Evolutionary conservation across 2,888 invertebrate genomes (phyloP).

Genomic region (Caenorhabditis sp.): DNA sequence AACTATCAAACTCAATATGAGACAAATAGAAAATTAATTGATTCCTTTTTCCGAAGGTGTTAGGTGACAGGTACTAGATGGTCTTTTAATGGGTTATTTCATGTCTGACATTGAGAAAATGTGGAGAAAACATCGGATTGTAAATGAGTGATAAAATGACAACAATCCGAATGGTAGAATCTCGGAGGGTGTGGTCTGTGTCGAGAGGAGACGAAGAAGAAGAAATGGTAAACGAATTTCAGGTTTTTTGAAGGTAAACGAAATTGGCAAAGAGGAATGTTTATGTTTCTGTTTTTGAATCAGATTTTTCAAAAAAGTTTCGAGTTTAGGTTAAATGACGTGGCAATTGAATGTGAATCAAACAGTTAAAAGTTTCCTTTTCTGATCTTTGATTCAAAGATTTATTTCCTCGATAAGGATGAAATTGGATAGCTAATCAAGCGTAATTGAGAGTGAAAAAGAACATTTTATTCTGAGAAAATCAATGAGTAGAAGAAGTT

Average conservation of each 20-base stretch:
- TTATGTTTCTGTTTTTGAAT: slow-evolving; percentile 48
- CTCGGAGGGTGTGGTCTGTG: slow-evolving; percentile 49
- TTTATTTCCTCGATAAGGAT: slow-evolving; percentile 12
- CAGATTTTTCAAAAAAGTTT: not conserved
- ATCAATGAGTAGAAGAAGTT: slow-evolving; percentile 6
- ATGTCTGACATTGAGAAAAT: slow-evolving; percentile 35
- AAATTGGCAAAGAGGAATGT: slow-evolving; percentile 38
- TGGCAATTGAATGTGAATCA: slow-evolving; percentile 12
- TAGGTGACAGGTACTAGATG: not conserved
- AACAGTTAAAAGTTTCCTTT: not conserved
- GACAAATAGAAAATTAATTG: not conserved
- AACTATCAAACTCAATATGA: too few species aligned
- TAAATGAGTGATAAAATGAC: slow-evolving; percentile 61
- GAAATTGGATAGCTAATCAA: slow-evolving; percentile 5
- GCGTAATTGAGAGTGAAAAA: slow-evolving; percentile 16
- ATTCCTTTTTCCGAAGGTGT: not conserved
- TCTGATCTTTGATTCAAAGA: slow-evolving; percentile 21
- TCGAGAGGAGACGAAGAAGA: slow-evolving; percentile 17
- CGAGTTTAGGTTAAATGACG: slow-evolving; percentile 20
- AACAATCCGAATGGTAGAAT: slow-evolving; percentile 42
- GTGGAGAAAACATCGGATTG: slow-evolving; percentile 10
- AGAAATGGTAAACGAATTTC: slow-evolving; percentile 46
- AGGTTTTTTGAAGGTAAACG: slow-evolving; percentile 48
- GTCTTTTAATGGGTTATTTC: slow-evolving; percentile 3
- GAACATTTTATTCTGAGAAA: not conserved